Evolutionary conservation across 2,797 vertebrate genomes (phyloP).

Genomic region (Amazona ochrocephala): DNA sequence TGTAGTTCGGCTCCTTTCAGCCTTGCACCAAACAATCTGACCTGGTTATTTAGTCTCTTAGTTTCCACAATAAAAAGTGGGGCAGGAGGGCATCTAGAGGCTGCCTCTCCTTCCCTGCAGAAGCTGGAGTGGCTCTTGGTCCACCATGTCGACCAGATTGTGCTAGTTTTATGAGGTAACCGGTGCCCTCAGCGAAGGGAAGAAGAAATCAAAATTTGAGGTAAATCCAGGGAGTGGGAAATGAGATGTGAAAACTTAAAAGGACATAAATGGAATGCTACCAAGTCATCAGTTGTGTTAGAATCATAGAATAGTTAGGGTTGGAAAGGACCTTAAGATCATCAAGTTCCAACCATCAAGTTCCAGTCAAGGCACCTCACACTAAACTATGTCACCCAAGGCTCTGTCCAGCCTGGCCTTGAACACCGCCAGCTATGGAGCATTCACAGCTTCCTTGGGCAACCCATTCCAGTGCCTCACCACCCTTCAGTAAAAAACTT

Average conservation of each 20-base stretch:
- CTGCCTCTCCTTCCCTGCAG: neutral
- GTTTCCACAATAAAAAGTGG: neutral
- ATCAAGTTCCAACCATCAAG: neutral
- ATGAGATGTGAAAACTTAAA: neutral
- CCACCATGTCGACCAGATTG: neutral
- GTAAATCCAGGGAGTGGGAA: neutral
- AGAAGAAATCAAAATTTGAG: neutral
- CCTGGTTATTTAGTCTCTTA: neutral
- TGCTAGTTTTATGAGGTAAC: neutral
- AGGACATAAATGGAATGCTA: neutral
- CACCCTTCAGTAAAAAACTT: neutral
- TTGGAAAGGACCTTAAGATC: neutral
- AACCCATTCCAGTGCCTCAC: no score
- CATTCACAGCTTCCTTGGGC: no score
- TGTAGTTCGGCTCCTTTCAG: neutral
- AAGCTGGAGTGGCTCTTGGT: neutral
- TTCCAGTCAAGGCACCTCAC: neutral
- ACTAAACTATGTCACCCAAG: no score
- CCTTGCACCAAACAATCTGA: rapidly evolving
- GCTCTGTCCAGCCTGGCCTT: no score
- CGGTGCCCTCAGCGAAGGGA: neutral
- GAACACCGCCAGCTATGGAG: no score
- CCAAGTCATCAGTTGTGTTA: neutral
- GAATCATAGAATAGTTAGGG: neutral
- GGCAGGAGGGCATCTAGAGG: neutral